Evolutionary conservation across 2,888 invertebrate species (phyloP).

Genomic region (Junonia oenone): DNA sequence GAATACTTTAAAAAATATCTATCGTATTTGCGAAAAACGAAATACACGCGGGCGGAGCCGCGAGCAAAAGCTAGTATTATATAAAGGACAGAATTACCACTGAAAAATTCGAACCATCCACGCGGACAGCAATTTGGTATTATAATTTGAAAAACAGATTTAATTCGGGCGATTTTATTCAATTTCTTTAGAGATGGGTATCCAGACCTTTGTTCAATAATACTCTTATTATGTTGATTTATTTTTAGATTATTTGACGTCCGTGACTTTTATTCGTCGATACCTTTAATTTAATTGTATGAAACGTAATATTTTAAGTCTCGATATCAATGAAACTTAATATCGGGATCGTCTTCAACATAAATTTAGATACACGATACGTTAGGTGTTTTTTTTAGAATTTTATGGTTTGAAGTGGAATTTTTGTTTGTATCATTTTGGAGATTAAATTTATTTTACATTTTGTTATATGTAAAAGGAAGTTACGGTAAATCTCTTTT

Average conservation of each 20-base stretch:
- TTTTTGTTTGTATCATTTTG: too few relatives aligned
- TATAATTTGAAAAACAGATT: slow-evolving; percentile 25
- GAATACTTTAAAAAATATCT: background rate
- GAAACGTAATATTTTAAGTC: background rate
- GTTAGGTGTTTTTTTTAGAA: too few relatives aligned
- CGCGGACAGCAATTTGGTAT: slow-evolving; percentile 22
- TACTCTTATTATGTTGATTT: slow-evolving; percentile 13
- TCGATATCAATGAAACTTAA: background rate
- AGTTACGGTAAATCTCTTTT: too few relatives aligned
- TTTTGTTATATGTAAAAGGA: too few relatives aligned
- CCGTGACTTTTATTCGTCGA: background rate
- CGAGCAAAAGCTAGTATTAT: too few relatives aligned
- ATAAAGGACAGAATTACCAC: slow-evolving; percentile 5
- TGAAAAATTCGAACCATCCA: slow-evolving; percentile 7
- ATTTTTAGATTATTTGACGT: background rate
- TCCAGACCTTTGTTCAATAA: slow-evolving; percentile 6
- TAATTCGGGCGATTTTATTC: slow-evolving; percentile 20
- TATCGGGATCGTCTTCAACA: too few relatives aligned
- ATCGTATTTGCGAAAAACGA: too few relatives aligned
- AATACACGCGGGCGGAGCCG: too few relatives aligned
- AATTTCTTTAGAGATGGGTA: slow-evolving; percentile 16
- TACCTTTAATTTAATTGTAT: background rate
- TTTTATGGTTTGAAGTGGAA: too few relatives aligned
- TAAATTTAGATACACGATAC: too few relatives aligned
- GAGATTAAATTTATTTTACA: too few relatives aligned